Evolutionary conservation across 2,113 vertebrate species (phyloP), one percentile per base, ranked within the genome.

Genomic region (Oncorhynchus kisutch): DNA sequence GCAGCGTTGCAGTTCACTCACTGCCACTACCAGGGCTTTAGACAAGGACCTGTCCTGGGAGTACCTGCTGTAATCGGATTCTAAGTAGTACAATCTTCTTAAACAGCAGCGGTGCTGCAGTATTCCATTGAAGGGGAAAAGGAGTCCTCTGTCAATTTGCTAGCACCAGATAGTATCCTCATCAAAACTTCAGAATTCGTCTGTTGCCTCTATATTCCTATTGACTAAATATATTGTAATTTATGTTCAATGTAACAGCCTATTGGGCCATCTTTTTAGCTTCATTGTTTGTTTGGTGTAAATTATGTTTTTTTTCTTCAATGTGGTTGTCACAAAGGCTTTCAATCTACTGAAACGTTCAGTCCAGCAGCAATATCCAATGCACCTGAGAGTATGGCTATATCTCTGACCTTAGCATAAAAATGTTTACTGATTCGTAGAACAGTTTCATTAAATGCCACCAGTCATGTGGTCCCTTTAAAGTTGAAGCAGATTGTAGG

Each of bases 41-140:
- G 67, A 45, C 78, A 18, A 5, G 67, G 59, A 68, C 29, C 27
- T 60, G 51, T 54, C 67, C 74, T 45, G 62, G 64, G 31, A 76
- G 76, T 60, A 51, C 67, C 74, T 48, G 71, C 72, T 39, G 71
- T 82, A 84, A 87, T 82, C 86, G 69, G 83, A 85, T 90, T 67
- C 79, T 39, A 54, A 51, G 20, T 67, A 20, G 31, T 67, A 69
- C 75, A 80, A 80, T 76, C 54, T 80, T 75, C 76, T 76, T 79
- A 81, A 25, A 72, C 75, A 75, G 64, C 68, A 78, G 29, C 0
- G 2, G 11, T 59, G 16, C 49, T 13, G 4, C 72, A 29, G 70
- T 78, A 79, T 85, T 51, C 71, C 67, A 22, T 34, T 79, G 45
- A 74, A n/a, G 45, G 70, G 67, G 69, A 78, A 74, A 67, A 34